Conservation (phyloP, 2,797 vertebrate species). For the Rhyacichthys aspro region DNA sequence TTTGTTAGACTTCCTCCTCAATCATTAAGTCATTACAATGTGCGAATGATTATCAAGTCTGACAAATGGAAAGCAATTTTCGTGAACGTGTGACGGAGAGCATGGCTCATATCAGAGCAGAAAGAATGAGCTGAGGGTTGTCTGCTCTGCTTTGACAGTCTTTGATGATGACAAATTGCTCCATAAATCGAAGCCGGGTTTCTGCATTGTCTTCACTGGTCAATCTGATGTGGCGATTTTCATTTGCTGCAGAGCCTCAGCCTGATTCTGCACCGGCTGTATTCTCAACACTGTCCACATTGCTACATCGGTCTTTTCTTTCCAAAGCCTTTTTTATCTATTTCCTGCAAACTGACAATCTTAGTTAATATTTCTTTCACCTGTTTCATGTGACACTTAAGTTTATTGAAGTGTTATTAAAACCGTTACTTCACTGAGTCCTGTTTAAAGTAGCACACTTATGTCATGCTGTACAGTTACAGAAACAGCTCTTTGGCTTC, state of each 20-base stretch:
- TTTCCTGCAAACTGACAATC: too few species aligned
- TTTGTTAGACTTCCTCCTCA: conserved; percentile 12
- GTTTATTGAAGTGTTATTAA: conserved; percentile 8
- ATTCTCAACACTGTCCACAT: conserved; percentile 23
- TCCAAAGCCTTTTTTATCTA: too few species aligned
- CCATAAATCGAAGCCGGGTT: conserved; percentile 53
- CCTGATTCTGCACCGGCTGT: conserved; percentile 6
- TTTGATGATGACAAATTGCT: conserved; percentile 61
- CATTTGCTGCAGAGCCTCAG: conserved; percentile 27
- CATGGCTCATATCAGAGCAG: conserved; percentile 33
- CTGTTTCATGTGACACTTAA: not conserved
- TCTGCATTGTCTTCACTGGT: conserved; percentile 33
- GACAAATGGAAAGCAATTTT: conserved; percentile 46
- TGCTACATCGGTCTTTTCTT: too few species aligned
- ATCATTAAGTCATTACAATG: conserved; percentile 39
- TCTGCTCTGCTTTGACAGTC: conserved; percentile 28
- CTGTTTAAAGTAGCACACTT: conserved; percentile 15
- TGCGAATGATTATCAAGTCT: conserved; percentile 44
- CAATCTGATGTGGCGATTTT: conserved; percentile 39
- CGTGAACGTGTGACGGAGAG: conserved; percentile 32
- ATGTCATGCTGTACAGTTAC: not conserved
- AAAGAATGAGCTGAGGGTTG: conserved; percentile 30
- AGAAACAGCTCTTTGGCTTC: conserved; percentile 8
- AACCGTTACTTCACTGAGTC: conserved; percentile 10
- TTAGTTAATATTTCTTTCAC: conserved; percentile 3